Conservation (phyloP, 1,140 invertebrate genomes). For the Neodiprion pinetum region DNA sequence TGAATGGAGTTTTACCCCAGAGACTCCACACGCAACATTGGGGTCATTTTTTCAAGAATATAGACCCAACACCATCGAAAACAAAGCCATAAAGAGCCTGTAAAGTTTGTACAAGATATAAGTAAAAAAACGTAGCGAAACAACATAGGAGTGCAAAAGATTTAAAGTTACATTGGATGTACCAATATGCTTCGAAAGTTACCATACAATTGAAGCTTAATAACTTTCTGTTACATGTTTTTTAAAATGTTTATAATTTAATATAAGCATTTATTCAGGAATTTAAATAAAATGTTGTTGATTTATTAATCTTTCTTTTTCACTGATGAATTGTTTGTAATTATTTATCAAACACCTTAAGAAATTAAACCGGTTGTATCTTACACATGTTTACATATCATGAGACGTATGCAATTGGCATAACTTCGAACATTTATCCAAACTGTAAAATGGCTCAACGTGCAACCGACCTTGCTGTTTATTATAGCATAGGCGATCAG, state of each 20-base stretch:
- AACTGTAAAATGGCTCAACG: background rate
- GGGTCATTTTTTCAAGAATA: slow-evolving; percentile 24
- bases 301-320: background rate
- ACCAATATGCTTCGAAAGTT: slow-evolving; percentile 21
- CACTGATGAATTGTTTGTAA: background rate
- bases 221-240: slow-evolving; percentile 14
- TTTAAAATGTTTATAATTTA: background rate
- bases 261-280: background rate
- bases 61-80: slow-evolving; percentile 21
- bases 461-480: background rate
- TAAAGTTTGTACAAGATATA: slow-evolving; percentile 14
- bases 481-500: too few relatives aligned
- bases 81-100: slow-evolving; percentile 1
- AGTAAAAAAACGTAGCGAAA: slow-evolving; percentile 24
- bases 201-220: slow-evolving; percentile 23
- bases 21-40: slow-evolving; percentile 13
- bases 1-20: background rate
- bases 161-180: slow-evolving; percentile 17
- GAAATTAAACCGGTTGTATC: too few relatives aligned
- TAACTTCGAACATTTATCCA: background rate
- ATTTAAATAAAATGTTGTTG: background rate
- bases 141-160: slow-evolving; percentile 10
- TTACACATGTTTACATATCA: too few relatives aligned
- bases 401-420: too few relatives aligned
- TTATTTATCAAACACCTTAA: background rate